These are phyloP conservation scores for Paramormyrops kingsleyae DNA, from an alignment of 2,113 vertebrate genomes.

Conservation along the genomic window DNA sequence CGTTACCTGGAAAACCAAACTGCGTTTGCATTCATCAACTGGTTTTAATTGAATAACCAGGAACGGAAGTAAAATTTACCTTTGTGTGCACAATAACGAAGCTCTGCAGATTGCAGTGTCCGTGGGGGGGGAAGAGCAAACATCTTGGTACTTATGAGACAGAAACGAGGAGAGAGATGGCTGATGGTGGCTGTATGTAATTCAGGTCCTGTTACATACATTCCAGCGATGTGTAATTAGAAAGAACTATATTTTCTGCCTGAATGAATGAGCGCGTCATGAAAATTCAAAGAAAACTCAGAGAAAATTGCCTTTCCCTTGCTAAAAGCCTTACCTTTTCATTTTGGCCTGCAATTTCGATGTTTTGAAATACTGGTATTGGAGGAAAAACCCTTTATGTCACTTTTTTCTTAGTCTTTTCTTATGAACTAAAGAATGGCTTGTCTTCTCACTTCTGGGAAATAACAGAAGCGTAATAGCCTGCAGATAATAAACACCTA, in stretches of 20 bases:
- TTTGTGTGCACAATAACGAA: background rate
- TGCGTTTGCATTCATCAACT: background rate
- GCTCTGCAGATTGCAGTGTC: background rate
- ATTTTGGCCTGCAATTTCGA: background rate
- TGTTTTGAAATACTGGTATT: background rate
- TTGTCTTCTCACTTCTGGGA: slow-evolving; percentile 7
- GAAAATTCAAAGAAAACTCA: background rate
- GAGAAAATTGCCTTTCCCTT: background rate
- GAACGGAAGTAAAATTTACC: background rate
- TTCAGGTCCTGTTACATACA: background rate
- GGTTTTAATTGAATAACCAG: background rate
- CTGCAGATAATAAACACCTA: background rate
- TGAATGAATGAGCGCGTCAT: background rate
- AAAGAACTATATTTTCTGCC: background rate
- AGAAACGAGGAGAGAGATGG: background rate
- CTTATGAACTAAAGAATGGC: background rate
- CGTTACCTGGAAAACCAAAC: background rate
- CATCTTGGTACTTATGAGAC: background rate
- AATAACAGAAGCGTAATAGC: background rate
- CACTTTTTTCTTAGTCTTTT: background rate
- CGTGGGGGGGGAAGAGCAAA: background rate
- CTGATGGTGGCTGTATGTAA: background rate
- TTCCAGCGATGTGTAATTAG: background rate
- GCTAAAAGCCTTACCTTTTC: background rate
- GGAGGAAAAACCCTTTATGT: background rate